Percentiles rank a stretch among this genome's conserved stretches.
These are phyloP conservation scores for Anguilla anguilla DNA, from an alignment of 2,797 vertebrate species.

Conservation along the genomic window DNA sequence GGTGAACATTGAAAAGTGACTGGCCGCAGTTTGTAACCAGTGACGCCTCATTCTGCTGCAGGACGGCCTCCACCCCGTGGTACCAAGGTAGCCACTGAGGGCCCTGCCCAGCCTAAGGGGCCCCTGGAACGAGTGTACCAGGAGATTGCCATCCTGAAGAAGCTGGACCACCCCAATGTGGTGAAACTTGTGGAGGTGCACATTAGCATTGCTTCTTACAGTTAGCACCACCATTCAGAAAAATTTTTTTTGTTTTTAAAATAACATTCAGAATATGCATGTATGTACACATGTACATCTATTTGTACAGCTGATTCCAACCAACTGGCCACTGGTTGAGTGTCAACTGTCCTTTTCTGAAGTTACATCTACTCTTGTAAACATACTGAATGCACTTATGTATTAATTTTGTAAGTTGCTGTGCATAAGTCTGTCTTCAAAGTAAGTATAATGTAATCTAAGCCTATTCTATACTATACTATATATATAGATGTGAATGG, in stretches of 20 bases:
- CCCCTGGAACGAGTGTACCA: slow-evolving; percentile 96
- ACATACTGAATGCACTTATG: not conserved
- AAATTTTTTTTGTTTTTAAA: not conserved
- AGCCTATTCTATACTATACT: not conserved
- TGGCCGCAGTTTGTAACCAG: not conserved
- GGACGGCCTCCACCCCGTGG: slow-evolving; percentile 93
- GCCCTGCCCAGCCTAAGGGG: slow-evolving; percentile 82
- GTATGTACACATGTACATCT: not conserved
- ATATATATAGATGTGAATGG: not conserved
- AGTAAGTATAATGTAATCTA: not conserved
- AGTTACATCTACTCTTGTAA: not conserved
- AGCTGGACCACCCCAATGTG: slow-evolving; percentile 95
- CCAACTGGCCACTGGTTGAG: not conserved
- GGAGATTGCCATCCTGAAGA: slow-evolving; percentile 98
- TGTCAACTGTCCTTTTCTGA: not conserved
- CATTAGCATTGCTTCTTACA: not conserved
- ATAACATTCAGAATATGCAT: too few species aligned
- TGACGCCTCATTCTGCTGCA: slow-evolving; percentile 52
- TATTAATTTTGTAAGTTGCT: not conserved
- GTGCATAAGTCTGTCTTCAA: not conserved
- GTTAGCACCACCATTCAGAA: not conserved
- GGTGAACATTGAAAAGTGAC: not conserved
- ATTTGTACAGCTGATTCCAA: not conserved
- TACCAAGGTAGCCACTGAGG: slow-evolving; percentile 75
- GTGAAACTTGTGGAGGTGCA: slow-evolving; percentile 94